These are phyloP conservation scores for Therioaphis trifolii DNA, from an alignment of 2,888 invertebrate genomes.

Conservation along the genomic window DNA sequence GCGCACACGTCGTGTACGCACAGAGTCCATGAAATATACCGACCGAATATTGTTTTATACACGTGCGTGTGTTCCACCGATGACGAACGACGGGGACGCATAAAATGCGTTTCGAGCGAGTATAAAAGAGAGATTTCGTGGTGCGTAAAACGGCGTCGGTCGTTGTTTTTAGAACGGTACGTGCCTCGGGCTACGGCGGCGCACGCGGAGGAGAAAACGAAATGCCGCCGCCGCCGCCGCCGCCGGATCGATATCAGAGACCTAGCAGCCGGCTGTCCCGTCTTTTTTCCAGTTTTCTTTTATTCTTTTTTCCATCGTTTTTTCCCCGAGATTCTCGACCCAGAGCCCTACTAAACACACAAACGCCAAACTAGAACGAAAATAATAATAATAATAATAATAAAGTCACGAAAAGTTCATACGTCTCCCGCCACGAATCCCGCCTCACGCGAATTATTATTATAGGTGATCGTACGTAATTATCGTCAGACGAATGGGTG, in stretches of 20 bases:
- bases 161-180: neutral
- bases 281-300: neutral
- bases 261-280: slow-evolving; percentile 7
- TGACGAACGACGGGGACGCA: neutral
- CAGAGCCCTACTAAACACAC: slow-evolving; percentile 28
- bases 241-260: slow-evolving; percentile 42
- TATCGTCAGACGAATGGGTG: neutral
- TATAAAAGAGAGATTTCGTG: neutral
- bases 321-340: slow-evolving; percentile 12
- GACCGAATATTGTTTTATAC: no score
- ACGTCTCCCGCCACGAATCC: neutral
- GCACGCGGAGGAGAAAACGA: neutral
- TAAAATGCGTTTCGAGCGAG: neutral
- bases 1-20: neutral
- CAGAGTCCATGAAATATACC: neutral
- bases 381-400: no score
- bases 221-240: slow-evolving; percentile 3
- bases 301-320: neutral
- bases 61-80: neutral
- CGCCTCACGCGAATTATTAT: neutral
- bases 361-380: neutral
- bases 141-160: neutral
- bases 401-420: slow-evolving; percentile 27
- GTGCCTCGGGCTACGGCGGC: neutral
- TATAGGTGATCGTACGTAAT: neutral